Base-by-base conservation (phyloP, 2,113 vertebrate species). In the Formicarius rufipectus region DNA sequence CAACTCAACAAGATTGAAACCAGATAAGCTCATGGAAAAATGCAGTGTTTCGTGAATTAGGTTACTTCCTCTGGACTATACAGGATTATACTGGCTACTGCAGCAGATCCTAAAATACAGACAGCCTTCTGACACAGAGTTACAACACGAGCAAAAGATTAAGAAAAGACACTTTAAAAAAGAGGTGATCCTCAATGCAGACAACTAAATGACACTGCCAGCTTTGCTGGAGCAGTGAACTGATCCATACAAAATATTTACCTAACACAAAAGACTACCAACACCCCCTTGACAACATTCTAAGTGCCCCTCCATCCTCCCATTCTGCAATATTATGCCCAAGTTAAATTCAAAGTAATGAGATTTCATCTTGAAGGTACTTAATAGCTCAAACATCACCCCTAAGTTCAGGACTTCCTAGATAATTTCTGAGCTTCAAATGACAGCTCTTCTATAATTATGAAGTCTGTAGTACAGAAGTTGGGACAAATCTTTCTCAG, bases 221-320 rank as follows among this genome's bases (percentile, higher is more conserved):
- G 18, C 33, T 68, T 59, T 33, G 22, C 39, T 77, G 60, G 12
- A 76, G 14, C 22, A 74, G 64, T n/a, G 28, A 90, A 16, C 19
- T 0, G 1, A 40, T 44, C 53, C 12, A 10, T n/a, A 42, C 3
- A 6, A 81, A 90, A 77, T 5, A 14, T 2, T 63, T 30, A 24
- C 14, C 63, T 59, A 64, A 58, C 4, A 72, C 14, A 60, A 40
- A 77, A 62, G 35, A 64, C 30, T 77, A 31, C 14, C 12, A 44
- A 13, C 15, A 77, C 3, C 6, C 71, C 31, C 16, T 55, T 64
- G 39, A 27, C 49, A 78, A 45, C 7, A 64, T 21, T 33, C 16
- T 35, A 50, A 27, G 7, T 42, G 22, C 4, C 19, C 8, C 8
- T 16, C 12, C 20, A 33, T 21, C 17, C 9, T 24, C 12, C 18